phyloP scores from a whole-genome alignment of 2,888 invertebrate species.

The Acrobasis suavella region DNA sequence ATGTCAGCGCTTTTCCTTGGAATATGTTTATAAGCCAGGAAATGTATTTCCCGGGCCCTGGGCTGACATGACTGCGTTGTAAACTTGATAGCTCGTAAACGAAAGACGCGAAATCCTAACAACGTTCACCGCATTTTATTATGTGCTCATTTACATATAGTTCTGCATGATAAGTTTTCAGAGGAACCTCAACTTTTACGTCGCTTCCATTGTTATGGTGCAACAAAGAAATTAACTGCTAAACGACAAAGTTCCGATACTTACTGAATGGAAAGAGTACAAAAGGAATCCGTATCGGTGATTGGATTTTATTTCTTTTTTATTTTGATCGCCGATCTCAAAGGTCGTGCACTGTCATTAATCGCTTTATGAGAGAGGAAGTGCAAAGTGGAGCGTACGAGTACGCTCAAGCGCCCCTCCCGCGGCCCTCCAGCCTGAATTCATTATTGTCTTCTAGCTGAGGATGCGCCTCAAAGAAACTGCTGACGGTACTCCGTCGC shows the following conservation, averaged over 20 bases:
- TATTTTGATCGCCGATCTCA: slow-evolving; percentile 63
- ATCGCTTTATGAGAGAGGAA: slow-evolving; percentile 74
- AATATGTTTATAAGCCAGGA: slow-evolving; percentile 57
- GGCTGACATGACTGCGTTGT: slow-evolving; percentile 44
- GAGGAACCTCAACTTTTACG: neutral
- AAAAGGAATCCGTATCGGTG: slow-evolving; percentile 46
- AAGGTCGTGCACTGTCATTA: slow-evolving; percentile 68
- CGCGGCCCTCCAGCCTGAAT: slow-evolving; percentile 60
- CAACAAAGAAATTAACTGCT: slow-evolving; percentile 22
- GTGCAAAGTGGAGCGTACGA: slow-evolving; percentile 72
- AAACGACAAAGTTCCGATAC: slow-evolving; percentile 31
- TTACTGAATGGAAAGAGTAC: slow-evolving; percentile 31
- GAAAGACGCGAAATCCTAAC: slow-evolving; percentile 37
- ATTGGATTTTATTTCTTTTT: slow-evolving; percentile 65
- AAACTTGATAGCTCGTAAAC: slow-evolving; percentile 49
- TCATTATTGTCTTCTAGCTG: slow-evolving; percentile 73
- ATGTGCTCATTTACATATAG: slow-evolving; percentile 24
- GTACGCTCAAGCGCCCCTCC: slow-evolving; percentile 53
- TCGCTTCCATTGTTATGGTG: slow-evolving; percentile 9
- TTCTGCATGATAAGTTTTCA: slow-evolving; percentile 3
- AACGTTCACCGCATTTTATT: slow-evolving; percentile 31
- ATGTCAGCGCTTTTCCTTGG: slow-evolving; percentile 50
- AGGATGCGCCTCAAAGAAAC: slow-evolving; percentile 76
- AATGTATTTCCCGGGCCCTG: slow-evolving; percentile 53
- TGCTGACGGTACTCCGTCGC: slow-evolving; percentile 65